Conservation (phyloP, 2,888 invertebrate species). For the Protodeltote pygarga region DNA sequence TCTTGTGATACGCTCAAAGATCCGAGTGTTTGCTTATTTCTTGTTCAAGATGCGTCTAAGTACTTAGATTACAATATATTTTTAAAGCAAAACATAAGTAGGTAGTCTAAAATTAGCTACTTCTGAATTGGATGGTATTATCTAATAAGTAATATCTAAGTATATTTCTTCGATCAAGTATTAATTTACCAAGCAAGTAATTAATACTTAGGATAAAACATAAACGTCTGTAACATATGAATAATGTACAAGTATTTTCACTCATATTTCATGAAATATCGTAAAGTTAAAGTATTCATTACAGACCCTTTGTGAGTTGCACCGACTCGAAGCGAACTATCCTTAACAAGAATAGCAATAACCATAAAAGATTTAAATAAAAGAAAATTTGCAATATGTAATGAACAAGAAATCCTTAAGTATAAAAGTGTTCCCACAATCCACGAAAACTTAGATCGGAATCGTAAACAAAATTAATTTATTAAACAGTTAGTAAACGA, state of each 20-base stretch:
- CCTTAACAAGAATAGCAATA: constrained; percentile 3
- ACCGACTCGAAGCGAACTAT: not conserved
- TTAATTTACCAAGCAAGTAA: not conserved
- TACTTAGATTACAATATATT: constrained; percentile 33
- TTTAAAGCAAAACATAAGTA: constrained; percentile 14
- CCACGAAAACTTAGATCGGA: constrained; percentile 28
- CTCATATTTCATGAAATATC: not conserved
- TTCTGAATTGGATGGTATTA: not conserved
- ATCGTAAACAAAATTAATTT: constrained; percentile 51
- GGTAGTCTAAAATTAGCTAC: constrained; percentile 14
- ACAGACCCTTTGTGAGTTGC: not conserved
- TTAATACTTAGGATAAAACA: not conserved
- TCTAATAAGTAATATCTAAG: not conserved
- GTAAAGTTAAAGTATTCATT: constrained; percentile 3
- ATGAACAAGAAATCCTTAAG: not conserved
- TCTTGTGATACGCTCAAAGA: constrained; percentile 40
- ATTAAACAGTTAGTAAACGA: constrained; percentile 33
- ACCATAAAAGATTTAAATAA: not conserved
- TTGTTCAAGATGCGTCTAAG: constrained; percentile 29
- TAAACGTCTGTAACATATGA: not conserved
- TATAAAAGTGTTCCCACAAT: constrained; percentile 37
- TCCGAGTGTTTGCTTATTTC: constrained; percentile 29
- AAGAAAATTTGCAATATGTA: not conserved
- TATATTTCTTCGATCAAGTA: too few species aligned
- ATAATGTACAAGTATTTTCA: not conserved